Evolutionary conservation across 2,797 vertebrate species (phyloP).

Genomic region (Diplodus sargus): DNA sequence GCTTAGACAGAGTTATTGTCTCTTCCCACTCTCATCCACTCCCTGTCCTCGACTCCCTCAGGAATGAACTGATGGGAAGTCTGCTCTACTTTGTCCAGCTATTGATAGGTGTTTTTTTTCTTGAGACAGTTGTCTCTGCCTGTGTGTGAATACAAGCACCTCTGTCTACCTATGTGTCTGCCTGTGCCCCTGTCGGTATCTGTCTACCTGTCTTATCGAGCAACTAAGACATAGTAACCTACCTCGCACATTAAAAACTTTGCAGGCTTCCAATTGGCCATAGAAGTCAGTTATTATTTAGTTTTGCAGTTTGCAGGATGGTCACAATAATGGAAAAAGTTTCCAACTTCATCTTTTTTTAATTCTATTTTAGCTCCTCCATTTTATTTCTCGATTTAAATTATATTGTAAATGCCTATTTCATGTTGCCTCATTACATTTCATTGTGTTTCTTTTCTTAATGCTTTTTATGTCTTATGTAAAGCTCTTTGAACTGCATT

Average conservation of each 20-base stretch:
- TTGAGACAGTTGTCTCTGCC: slow-evolving; percentile 39
- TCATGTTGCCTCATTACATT: neutral
- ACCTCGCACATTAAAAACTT: neutral
- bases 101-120: slow-evolving; percentile 49
- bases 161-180: slow-evolving; percentile 38
- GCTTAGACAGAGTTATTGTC: slow-evolving; percentile 66
- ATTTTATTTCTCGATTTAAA: neutral
- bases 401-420: neutral
- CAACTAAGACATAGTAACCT: neutral
- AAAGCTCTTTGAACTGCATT: neutral
- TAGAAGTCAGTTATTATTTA: neutral
- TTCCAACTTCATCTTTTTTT: neutral
- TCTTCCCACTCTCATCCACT: slow-evolving; percentile 54
- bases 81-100: slow-evolving; percentile 50
- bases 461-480: neutral
- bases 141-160: slow-evolving; percentile 23
- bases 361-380: neutral
- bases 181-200: slow-evolving; percentile 14
- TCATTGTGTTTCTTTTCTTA: neutral
- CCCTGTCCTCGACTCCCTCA: slow-evolving; percentile 36
- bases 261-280: neutral
- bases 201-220: slow-evolving; percentile 11
- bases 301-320: neutral
- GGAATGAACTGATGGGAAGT: slow-evolving; percentile 66
- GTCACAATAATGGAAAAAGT: neutral